phyloP scores from a whole-genome alignment of 2,888 invertebrate genomes.

The Phytoseiulus persimilis region DNA sequence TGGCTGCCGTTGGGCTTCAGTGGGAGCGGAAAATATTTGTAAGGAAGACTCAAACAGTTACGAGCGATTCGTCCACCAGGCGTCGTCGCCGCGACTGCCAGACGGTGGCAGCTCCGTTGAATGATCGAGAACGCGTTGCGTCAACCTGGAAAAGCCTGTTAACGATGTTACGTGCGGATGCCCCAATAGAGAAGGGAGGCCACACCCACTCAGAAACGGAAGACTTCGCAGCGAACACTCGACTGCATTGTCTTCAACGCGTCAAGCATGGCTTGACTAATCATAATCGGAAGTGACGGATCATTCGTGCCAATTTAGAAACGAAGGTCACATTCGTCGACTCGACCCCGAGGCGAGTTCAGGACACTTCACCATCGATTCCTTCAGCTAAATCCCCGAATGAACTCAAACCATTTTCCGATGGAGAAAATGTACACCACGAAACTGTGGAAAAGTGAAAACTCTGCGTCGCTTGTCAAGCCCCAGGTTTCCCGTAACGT shows the following conservation, averaged over 20 bases:
- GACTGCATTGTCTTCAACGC: neutral
- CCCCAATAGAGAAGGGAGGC: neutral
- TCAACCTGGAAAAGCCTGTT: neutral
- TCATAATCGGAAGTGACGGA: neutral
- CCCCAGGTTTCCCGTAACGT: neutral
- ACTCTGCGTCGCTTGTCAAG: neutral
- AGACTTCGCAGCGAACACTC: neutral
- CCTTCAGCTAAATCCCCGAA: too few relatives aligned
- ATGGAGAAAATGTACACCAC: neutral
- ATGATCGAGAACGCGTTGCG: neutral
- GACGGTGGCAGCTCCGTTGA: neutral
- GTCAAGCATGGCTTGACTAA: neutral
- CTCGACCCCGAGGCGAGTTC: neutral
- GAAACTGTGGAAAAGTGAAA: neutral
- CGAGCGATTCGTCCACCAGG: too few relatives aligned
- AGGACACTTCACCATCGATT: too few relatives aligned
- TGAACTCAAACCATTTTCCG: too few relatives aligned
- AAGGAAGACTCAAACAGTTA: too few relatives aligned
- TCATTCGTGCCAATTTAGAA: neutral
- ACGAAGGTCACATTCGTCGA: neutral
- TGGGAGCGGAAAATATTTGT: too few relatives aligned
- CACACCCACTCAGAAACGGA: neutral
- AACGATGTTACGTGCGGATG: neutral
- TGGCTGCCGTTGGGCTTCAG: too few relatives aligned
- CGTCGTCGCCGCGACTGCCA: neutral